Conservation (phyloP, 2,888 invertebrate genomes). For the Volucella zonaria region DNA sequence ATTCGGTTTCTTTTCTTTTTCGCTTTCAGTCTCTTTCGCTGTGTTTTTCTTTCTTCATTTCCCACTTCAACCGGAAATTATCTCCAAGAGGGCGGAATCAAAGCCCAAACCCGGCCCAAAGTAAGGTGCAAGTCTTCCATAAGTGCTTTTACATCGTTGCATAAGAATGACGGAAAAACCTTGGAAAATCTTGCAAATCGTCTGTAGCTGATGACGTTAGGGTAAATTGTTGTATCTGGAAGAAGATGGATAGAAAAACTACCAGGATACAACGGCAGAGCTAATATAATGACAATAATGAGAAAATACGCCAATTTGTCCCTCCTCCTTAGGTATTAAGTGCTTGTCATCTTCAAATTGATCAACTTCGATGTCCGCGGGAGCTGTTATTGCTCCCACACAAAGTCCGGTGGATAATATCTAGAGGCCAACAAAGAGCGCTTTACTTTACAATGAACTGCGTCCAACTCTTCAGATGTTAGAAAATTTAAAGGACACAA, state of each 20-base stretch:
- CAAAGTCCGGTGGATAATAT: too few relatives aligned
- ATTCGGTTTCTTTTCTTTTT: slow-evolving; percentile 16
- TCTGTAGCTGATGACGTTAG: slow-evolving; percentile 60
- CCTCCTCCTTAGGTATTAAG: too few relatives aligned
- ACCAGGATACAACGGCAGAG: not conserved
- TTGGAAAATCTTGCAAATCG: slow-evolving; percentile 54
- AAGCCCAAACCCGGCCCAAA: slow-evolving; percentile 27
- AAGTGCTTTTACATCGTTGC: slow-evolving; percentile 54
- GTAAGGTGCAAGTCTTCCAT: slow-evolving; percentile 54
- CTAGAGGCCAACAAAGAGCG: too few relatives aligned
- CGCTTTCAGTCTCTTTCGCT: not conserved
- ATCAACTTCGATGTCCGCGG: too few relatives aligned
- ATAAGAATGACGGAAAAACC: slow-evolving; percentile 47
- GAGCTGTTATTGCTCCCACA: too few relatives aligned
- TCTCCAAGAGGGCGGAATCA: slow-evolving; percentile 54
- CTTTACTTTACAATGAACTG: too few relatives aligned
- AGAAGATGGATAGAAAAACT: not conserved
- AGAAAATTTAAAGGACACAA: too few relatives aligned
- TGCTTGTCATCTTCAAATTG: too few relatives aligned
- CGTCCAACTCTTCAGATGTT: too few relatives aligned
- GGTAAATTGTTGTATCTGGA: slow-evolving; percentile 31
- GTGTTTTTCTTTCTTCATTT: slow-evolving; percentile 17
- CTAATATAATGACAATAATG: slow-evolving; percentile 5
- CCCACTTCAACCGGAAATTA: slow-evolving; percentile 68
- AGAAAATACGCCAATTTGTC: not conserved